phyloP scores from a whole-genome alignment of 2,888 invertebrate species.

The Zygaena filipendulae region DNA sequence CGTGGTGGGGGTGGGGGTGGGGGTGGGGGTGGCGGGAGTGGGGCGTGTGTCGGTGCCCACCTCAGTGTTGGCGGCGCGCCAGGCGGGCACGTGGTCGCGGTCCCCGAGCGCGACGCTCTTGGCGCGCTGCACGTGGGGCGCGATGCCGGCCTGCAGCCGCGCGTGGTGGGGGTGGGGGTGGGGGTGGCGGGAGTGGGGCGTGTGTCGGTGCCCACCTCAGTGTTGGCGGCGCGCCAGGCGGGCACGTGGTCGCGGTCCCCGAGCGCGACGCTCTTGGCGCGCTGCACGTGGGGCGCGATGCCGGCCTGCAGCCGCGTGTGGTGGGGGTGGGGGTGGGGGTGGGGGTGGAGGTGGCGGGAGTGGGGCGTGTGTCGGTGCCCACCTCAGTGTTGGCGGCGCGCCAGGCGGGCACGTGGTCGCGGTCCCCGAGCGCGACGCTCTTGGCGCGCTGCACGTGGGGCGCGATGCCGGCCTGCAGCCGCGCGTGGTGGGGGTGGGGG shows the following conservation, averaged over 20 bases:
- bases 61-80: conserved; percentile 73
- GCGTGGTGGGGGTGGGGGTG: too few species aligned
- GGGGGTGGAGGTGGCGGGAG: too few species aligned
- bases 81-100: conserved; percentile 77
- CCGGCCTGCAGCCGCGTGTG: conserved; percentile 84
- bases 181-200: too few species aligned
- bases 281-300: conserved; percentile 95
- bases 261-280: conserved; percentile 93
- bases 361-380: too few species aligned
- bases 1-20: too few species aligned
- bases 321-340: too few species aligned
- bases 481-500: too few species aligned
- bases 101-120: conserved; percentile 88
- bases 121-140: conserved; percentile 96
- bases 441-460: conserved; percentile 97
- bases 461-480: conserved; percentile 88
- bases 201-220: too few species aligned
- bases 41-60: too few species aligned
- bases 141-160: conserved; percentile 85
- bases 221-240: conserved; percentile 78
- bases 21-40: too few species aligned
- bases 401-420: conserved; percentile 75
- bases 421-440: conserved; percentile 85
- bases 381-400: conserved; percentile 73
- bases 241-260: conserved; percentile 76